A percentile compares a stretch with the other conserved stretches of the same genome.
Evolutionary conservation across 2,888 invertebrate species (phyloP).

Genomic region (Eilema caniola): DNA sequence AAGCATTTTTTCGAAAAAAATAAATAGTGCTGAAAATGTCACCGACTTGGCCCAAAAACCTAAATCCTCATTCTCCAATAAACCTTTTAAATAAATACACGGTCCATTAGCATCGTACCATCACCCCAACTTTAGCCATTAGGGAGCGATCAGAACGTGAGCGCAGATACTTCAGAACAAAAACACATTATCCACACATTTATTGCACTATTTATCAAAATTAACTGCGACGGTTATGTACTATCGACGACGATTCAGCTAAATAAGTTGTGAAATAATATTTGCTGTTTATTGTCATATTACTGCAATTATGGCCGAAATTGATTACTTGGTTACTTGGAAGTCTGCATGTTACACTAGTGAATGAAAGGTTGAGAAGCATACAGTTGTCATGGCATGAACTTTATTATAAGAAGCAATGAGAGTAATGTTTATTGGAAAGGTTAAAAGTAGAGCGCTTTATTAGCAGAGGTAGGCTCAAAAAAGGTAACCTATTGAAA

Average conservation of each 20-base stretch:
- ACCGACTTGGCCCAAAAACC: background rate
- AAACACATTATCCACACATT: slow-evolving; percentile 59
- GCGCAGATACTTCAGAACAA: slow-evolving; percentile 54
- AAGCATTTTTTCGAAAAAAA: too few species aligned
- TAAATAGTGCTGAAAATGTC: too few species aligned
- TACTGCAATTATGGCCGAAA: background rate
- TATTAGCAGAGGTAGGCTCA: background rate
- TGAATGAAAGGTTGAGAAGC: too few species aligned
- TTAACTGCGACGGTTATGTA: slow-evolving; percentile 49
- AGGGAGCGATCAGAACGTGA: slow-evolving; percentile 47
- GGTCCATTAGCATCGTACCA: slow-evolving; percentile 39
- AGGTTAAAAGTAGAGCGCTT: background rate
- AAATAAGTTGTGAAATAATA: background rate
- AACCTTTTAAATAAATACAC: slow-evolving; percentile 30
- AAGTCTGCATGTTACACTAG: too few species aligned
- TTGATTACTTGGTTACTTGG: too few species aligned
- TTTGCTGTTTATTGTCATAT: background rate
- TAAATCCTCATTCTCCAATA: background rate
- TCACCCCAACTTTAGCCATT: slow-evolving; percentile 46
- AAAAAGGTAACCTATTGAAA: too few species aligned
- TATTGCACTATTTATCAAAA: slow-evolving; percentile 58
- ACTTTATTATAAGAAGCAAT: too few species aligned
- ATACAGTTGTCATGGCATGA: too few species aligned
- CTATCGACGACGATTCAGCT: slow-evolving; percentile 30
- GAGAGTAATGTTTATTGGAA: too few species aligned